Conservation (phyloP, 1,140 invertebrate genomes). For the Lepidurus arcticus region DNA sequence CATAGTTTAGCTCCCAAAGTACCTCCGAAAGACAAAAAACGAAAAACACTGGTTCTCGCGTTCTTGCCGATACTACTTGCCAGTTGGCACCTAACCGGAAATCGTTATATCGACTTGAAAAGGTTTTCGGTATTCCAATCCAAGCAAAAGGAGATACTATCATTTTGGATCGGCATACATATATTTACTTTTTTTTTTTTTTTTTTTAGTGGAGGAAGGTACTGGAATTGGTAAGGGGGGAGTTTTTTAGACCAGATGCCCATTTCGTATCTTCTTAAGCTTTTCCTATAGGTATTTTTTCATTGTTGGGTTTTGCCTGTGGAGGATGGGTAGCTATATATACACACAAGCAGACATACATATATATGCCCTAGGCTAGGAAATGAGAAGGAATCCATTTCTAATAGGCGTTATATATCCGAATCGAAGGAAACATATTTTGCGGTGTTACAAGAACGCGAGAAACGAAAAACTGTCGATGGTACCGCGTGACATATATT, state of each 20-base stretch:
- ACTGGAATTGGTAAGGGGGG: too few relatives aligned
- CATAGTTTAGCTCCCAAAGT: not conserved
- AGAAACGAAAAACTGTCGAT: not conserved
- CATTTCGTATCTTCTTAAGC: too few relatives aligned
- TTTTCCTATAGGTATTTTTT: too few relatives aligned
- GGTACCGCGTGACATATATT: not conserved
- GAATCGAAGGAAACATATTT: not conserved
- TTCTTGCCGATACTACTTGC: not conserved
- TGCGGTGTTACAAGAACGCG: not conserved
- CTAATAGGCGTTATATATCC: not conserved
- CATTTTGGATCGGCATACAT: too few relatives aligned
- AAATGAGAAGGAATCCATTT: not conserved
- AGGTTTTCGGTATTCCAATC: not conserved
- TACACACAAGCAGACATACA: not conserved
- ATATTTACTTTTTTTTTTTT: too few relatives aligned
- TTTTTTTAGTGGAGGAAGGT: too few relatives aligned
- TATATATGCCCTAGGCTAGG: not conserved
- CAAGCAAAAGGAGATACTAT: too few relatives aligned
- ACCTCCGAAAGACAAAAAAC: not conserved
- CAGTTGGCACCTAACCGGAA: not conserved
- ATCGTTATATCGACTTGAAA: conserved; percentile 3
- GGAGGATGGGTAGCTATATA: not conserved
- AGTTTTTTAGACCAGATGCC: too few relatives aligned
- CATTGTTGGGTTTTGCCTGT: too few relatives aligned
- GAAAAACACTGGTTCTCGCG: not conserved